Evolutionary conservation across 2,797 vertebrate genomes (phyloP).

Genomic region (Benthosema pterotum): DNA sequence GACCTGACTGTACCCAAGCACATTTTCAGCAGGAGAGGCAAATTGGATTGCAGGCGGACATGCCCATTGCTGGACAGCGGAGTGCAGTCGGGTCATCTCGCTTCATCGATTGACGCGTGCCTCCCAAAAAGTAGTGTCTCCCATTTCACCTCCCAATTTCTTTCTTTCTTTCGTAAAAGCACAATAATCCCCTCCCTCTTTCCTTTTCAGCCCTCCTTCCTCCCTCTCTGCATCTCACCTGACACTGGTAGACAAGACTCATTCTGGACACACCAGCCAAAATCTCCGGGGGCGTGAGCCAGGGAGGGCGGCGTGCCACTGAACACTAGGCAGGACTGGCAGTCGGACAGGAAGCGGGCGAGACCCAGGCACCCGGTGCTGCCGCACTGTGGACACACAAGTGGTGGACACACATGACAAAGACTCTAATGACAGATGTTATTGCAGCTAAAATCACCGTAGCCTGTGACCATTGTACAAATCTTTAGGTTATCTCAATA

Average conservation of each 20-base stretch:
- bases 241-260: constrained; percentile 90
- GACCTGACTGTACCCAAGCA: constrained; percentile 41
- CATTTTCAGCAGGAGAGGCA: constrained; percentile 34
- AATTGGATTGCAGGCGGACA: constrained; percentile 45
- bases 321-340: constrained; percentile 91
- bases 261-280: constrained; percentile 95
- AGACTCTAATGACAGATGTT: neutral
- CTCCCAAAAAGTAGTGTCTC: constrained; percentile 51
- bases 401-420: neutral
- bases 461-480: too few relatives aligned
- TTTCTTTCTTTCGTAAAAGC: constrained; percentile 18
- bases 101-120: constrained; percentile 43
- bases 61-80: constrained; percentile 45
- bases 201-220: constrained; percentile 27
- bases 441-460: neutral
- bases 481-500: neutral
- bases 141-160: constrained; percentile 57
- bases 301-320: constrained; percentile 80
- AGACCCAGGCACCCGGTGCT: constrained; percentile 89
- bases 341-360: constrained; percentile 89
- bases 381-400: constrained; percentile 81
- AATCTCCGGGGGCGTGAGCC: constrained; percentile 84
- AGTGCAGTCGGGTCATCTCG: constrained; percentile 44
- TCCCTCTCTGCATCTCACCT: constrained; percentile 80
- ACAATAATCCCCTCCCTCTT: constrained; percentile 4